Evolutionary conservation across 1,140 invertebrate species (phyloP).

Genomic region (Diplogasteroides magnus): DNA sequence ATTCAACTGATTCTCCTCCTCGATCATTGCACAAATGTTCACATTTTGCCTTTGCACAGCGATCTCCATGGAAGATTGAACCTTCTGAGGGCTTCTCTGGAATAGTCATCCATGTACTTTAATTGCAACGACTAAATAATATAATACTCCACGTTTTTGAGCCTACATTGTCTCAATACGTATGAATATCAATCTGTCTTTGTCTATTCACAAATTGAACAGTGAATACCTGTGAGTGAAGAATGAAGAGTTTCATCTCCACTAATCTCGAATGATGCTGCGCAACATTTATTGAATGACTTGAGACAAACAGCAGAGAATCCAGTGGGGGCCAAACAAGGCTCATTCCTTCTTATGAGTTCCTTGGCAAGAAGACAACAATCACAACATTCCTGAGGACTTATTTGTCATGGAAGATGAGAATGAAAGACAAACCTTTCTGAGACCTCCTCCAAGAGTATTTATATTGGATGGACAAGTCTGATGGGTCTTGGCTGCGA

Average conservation of each 20-base stretch:
- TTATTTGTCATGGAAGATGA: not conserved
- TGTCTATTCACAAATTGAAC: too few relatives aligned
- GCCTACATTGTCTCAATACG: too few relatives aligned
- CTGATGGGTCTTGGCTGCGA: slow-evolving; percentile 28
- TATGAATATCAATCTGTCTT: too few relatives aligned
- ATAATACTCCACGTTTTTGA: too few relatives aligned
- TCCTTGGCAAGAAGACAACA: slow-evolving; percentile 53
- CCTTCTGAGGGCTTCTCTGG: slow-evolving; percentile 4
- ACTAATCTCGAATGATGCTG: slow-evolving; percentile 9
- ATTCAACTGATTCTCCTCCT: slow-evolving; percentile 43
- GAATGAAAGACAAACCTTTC: slow-evolving; percentile 28
- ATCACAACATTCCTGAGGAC: slow-evolving; percentile 50
- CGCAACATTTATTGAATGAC: slow-evolving; percentile 52
- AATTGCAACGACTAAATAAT: too few relatives aligned
- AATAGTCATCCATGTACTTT: not conserved
- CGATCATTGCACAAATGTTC: slow-evolving; percentile 49
- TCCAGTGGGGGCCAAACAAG: slow-evolving; percentile 44
- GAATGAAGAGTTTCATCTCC: not conserved
- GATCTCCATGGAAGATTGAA: slow-evolving; percentile 14
- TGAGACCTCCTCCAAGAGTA: slow-evolving; percentile 38
- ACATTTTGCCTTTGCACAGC: slow-evolving; percentile 37
- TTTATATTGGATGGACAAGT: slow-evolving; percentile 40
- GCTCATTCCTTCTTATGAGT: slow-evolving; percentile 34
- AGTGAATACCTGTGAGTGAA: too few relatives aligned
- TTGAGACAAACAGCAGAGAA: slow-evolving; percentile 47